A percentile compares a stretch with the other conserved stretches of the same genome.
Evolutionary conservation across 2,888 invertebrate species (phyloP).

Genomic region (Pardosa pseudoannulata): DNA sequence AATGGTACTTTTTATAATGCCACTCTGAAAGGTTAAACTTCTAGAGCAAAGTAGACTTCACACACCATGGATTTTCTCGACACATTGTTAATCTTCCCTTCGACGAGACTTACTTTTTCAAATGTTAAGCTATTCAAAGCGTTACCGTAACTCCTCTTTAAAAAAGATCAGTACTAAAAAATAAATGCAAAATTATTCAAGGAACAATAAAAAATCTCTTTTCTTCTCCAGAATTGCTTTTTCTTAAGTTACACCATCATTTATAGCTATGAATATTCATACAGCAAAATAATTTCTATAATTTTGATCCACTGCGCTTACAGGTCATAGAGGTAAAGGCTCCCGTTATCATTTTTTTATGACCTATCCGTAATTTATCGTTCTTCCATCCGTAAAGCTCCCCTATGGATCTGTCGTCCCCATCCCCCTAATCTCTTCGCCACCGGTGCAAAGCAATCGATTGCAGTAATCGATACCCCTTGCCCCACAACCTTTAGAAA

Average conservation of each 20-base stretch:
- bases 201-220: slow-evolving; percentile 15
- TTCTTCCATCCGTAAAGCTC: slow-evolving; percentile 68
- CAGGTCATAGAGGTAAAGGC: slow-evolving; percentile 37
- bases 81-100: too few relatives aligned
- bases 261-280: slow-evolving; percentile 65
- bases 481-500: slow-evolving; percentile 70
- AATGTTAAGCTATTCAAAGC: too few relatives aligned
- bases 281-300: slow-evolving; percentile 65
- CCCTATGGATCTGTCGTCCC: slow-evolving; percentile 38
- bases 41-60: too few relatives aligned
- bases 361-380: slow-evolving; percentile 70
- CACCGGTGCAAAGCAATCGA: slow-evolving; percentile 60
- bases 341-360: slow-evolving; percentile 59
- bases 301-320: slow-evolving; percentile 50
- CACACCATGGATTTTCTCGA: too few relatives aligned
- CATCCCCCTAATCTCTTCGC: slow-evolving; percentile 48
- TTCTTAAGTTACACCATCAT: slow-evolving; percentile 53
- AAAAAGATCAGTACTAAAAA: too few relatives aligned
- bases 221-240: neutral
- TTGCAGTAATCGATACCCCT: slow-evolving; percentile 69
- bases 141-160: too few relatives aligned
- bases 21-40: too few relatives aligned
- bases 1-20: too few relatives aligned
- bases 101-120: too few relatives aligned
- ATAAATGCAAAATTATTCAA: too few relatives aligned